Percentiles rank a stretch among this genome's conserved stretches.
Conservation (phyloP, 2,888 invertebrate species). For the Acanthosoma haemorrhoidale region DNA sequence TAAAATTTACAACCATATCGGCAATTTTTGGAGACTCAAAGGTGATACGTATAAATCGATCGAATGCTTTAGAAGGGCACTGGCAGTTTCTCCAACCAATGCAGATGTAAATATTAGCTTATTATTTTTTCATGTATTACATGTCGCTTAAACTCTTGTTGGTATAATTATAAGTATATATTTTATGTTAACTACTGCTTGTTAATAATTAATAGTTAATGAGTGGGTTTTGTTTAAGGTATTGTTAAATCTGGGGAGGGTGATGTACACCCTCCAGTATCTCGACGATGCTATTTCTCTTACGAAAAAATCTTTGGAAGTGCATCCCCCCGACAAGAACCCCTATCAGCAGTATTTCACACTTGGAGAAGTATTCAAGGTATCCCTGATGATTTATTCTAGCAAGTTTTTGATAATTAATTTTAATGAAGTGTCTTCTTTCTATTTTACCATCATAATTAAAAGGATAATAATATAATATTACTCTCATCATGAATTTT, state of each 20-base stretch:
- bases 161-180: not conserved
- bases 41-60: slow-evolving; percentile 81
- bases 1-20: slow-evolving; percentile 82
- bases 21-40: slow-evolving; percentile 86
- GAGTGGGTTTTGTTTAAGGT: slow-evolving; percentile 48
- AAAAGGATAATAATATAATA: too few species aligned
- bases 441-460: too few species aligned
- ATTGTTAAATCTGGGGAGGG: slow-evolving; percentile 74
- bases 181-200: not conserved
- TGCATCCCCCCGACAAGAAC: slow-evolving; percentile 76
- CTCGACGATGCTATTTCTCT: slow-evolving; percentile 85
- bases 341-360: slow-evolving; percentile 91
- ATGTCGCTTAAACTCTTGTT: not conserved
- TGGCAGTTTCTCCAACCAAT: slow-evolving; percentile 79
- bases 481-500: too few species aligned
- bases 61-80: slow-evolving; percentile 80
- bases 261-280: slow-evolving; percentile 79
- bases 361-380: slow-evolving; percentile 82
- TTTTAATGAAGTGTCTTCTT: too few species aligned
- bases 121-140: not conserved
- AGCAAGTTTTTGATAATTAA: too few species aligned
- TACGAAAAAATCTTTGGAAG: slow-evolving; percentile 75
- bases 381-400: too few species aligned
- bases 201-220: not conserved
- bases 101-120: slow-evolving; percentile 55